A percentile compares a stretch with the other conserved stretches of the same genome.
Evolutionary conservation across 2,113 vertebrate genomes (phyloP).

Genomic region (Channa maculata): DNA sequence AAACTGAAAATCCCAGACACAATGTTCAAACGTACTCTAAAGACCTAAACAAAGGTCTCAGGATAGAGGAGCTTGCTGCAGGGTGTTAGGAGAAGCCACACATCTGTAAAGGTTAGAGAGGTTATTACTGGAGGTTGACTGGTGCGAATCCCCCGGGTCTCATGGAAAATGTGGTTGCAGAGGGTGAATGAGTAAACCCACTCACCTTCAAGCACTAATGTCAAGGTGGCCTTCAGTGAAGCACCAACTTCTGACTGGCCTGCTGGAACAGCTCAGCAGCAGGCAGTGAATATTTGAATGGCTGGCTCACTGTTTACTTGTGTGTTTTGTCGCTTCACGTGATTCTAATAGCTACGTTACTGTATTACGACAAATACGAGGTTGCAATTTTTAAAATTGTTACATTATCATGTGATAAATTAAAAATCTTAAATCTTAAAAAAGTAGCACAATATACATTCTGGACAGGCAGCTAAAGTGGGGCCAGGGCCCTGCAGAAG

Average conservation of each 20-base stretch:
- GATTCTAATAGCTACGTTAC: no score
- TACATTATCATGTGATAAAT: no score
- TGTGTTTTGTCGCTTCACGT: no score
- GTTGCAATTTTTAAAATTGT: no score
- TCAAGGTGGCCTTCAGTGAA: slow-evolving; percentile 37
- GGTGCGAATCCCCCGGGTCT: slow-evolving; percentile 28
- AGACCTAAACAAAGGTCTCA: no score
- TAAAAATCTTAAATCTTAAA: no score
- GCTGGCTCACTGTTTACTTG: no score
- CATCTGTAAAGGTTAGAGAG: slow-evolving; percentile 22
- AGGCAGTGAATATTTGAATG: not conserved
- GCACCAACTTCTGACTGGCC: not conserved
- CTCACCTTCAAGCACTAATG: slow-evolving; percentile 15
- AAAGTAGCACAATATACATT: no score
- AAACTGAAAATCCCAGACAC: not conserved
- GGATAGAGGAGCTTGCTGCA: no score
- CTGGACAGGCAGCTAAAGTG: no score
- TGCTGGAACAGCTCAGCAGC: not conserved
- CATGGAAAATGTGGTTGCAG: slow-evolving; percentile 4
- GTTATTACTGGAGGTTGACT: slow-evolving; percentile 30
- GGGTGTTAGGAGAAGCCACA: not conserved
- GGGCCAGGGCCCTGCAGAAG: no score
- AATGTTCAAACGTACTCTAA: not conserved
- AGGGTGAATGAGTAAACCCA: slow-evolving; percentile 5
- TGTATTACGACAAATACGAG: no score